Evolutionary conservation across 2,113 vertebrate genomes (phyloP).

Genomic region (Thomomys bottae): DNA sequence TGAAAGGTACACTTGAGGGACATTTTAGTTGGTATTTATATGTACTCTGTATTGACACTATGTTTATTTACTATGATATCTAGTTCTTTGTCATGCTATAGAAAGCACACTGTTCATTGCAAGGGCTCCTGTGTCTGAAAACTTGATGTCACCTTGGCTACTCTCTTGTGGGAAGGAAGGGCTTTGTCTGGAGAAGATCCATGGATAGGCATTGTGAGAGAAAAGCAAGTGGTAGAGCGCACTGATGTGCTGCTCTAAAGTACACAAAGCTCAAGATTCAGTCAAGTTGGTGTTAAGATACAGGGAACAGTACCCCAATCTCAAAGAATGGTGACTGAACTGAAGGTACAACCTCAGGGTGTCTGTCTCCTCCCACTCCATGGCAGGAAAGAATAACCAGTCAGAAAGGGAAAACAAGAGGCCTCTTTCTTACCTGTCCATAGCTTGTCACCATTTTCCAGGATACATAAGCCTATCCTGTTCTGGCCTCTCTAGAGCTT

Average conservation of each 20-base stretch:
- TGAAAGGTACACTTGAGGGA: background rate
- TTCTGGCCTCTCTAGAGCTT: background rate
- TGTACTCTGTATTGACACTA: background rate
- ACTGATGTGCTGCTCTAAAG: background rate
- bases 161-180: background rate
- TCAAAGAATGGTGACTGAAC: background rate
- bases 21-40: background rate
- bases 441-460: background rate
- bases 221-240: accelerated
- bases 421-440: background rate
- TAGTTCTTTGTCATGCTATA: background rate
- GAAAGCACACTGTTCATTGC: background rate
- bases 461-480: background rate
- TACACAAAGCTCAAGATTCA: background rate
- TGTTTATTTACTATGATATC: background rate
- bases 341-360: background rate
- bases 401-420: background rate
- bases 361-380: background rate
- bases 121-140: background rate
- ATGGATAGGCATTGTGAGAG: background rate
- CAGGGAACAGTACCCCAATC: background rate
- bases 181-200: background rate
- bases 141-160: background rate
- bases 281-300: background rate
- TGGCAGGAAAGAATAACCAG: background rate